Percentiles rank a stretch among this genome's conserved stretches.
These are phyloP conservation scores for Mergus octosetaceus DNA, from an alignment of 2,797 vertebrate genomes.

Conservation along the genomic window DNA sequence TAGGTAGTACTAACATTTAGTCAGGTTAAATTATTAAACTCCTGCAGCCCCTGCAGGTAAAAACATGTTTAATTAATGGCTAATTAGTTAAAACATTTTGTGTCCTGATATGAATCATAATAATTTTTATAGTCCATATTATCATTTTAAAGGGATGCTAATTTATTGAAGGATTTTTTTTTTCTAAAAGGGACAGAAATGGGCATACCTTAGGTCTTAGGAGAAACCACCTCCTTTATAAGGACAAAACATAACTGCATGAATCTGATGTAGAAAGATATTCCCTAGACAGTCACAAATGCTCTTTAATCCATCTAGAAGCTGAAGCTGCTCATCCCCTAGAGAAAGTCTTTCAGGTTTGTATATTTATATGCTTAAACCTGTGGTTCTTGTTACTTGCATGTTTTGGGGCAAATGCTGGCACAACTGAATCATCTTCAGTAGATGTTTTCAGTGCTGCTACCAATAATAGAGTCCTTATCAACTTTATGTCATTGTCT, in stretches of 20 bases:
- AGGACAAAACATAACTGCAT: background rate
- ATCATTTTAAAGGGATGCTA: constrained; percentile 59
- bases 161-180: constrained; percentile 46
- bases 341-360: background rate
- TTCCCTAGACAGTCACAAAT: background rate
- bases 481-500: background rate
- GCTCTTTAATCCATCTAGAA: background rate
- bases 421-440: background rate
- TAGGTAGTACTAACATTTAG: constrained; percentile 66
- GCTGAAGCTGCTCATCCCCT: background rate
- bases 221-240: background rate
- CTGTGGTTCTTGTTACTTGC: background rate
- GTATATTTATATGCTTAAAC: background rate
- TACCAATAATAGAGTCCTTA: background rate
- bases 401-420: background rate
- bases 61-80: constrained; percentile 73
- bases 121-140: constrained; percentile 60
- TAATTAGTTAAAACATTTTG: constrained; percentile 72
- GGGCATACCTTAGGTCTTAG: fast-evolving
- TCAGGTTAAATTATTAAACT: constrained; percentile 73
- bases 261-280: background rate
- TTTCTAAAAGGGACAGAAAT: background rate
- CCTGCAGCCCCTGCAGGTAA: constrained; percentile 61
- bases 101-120: constrained; percentile 68
- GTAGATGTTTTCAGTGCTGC: background rate